A percentile compares a stretch with the other conserved stretches of the same genome.
phyloP scores from a whole-genome alignment of 2,888 invertebrate genomes.

The Laspeyria flexula region DNA sequence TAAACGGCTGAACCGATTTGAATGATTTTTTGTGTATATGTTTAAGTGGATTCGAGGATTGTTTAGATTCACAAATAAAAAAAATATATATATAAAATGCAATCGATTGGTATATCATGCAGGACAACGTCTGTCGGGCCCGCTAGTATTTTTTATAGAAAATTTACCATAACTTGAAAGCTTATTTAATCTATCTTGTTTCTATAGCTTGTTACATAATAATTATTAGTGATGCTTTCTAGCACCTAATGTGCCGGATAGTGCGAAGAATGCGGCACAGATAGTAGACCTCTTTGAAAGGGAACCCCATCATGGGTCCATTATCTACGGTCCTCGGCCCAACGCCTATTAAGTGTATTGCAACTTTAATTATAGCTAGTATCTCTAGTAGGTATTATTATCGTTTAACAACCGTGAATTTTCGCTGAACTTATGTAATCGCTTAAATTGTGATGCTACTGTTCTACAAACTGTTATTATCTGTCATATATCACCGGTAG shows the following conservation, averaged over 20 bases:
- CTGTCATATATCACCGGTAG: slow-evolving; percentile 2
- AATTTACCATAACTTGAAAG: slow-evolving; percentile 10
- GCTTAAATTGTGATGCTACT: slow-evolving; percentile 11
- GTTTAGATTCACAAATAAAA: too few species aligned
- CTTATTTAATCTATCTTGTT: neutral
- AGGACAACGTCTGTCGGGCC: too few species aligned
- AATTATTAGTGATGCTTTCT: slow-evolving; percentile 45
- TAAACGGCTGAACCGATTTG: too few species aligned
- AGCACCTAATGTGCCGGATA: slow-evolving; percentile 7
- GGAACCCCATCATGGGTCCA: neutral
- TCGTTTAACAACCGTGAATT: slow-evolving; percentile 29
- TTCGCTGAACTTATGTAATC: slow-evolving; percentile 25
- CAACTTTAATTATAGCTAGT: slow-evolving; percentile 35
- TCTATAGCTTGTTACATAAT: slow-evolving; percentile 15
- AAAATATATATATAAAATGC: too few species aligned
- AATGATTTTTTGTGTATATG: too few species aligned
- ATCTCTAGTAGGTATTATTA: slow-evolving; percentile 25
- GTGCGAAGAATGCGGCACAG: slow-evolving; percentile 8
- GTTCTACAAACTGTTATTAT: slow-evolving; percentile 4
- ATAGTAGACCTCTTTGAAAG: neutral
- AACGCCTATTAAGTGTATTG: slow-evolving; percentile 13
- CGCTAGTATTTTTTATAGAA: neutral
- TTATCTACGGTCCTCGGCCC: slow-evolving; percentile 17
- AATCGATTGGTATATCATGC: too few species aligned
- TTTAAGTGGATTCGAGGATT: too few species aligned